Percentiles rank a stretch among this genome's conserved stretches.
Conservation (phyloP, 1,140 invertebrate species). For the Wasmannia auropunctata region DNA sequence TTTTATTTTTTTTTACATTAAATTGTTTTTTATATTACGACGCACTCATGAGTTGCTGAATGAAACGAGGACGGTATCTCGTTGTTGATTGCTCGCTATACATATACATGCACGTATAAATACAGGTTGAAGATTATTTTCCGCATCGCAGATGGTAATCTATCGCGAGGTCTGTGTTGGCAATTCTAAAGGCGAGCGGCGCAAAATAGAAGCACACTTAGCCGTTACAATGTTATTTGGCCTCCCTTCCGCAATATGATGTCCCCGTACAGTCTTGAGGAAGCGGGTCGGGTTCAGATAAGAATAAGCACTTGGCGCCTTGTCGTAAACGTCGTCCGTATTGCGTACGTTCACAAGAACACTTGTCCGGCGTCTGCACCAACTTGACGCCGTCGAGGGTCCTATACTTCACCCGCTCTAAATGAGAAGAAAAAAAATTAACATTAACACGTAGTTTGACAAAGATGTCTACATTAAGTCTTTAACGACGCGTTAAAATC, state of each 20-base stretch:
- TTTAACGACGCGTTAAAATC: neutral
- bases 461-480: slow-evolving; percentile 44
- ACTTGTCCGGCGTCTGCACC: slow-evolving; percentile 43
- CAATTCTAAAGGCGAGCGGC: slow-evolving; percentile 32
- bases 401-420: slow-evolving; percentile 23
- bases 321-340: slow-evolving; percentile 50
- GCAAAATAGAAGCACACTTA: slow-evolving; percentile 44
- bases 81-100: neutral
- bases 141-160: neutral
- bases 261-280: slow-evolving; percentile 47
- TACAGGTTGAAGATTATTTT: slow-evolving; percentile 18
- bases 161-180: neutral
- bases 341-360: slow-evolving; percentile 43
- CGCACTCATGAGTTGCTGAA: neutral
- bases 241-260: slow-evolving; percentile 45
- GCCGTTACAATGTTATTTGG: slow-evolving; percentile 54
- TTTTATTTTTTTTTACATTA: neutral
- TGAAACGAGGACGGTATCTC: neutral
- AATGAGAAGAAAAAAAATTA: slow-evolving; percentile 33
- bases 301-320: slow-evolving; percentile 61
- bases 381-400: slow-evolving; percentile 40
- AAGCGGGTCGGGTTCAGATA: slow-evolving; percentile 57
- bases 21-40: neutral
- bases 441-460: slow-evolving; percentile 31
- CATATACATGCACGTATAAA: neutral